Evolutionary conservation across 2,888 invertebrate genomes (phyloP), one percentile per base, ranked within the genome.

Genomic region (Malthinus seriepunctatus): DNA sequence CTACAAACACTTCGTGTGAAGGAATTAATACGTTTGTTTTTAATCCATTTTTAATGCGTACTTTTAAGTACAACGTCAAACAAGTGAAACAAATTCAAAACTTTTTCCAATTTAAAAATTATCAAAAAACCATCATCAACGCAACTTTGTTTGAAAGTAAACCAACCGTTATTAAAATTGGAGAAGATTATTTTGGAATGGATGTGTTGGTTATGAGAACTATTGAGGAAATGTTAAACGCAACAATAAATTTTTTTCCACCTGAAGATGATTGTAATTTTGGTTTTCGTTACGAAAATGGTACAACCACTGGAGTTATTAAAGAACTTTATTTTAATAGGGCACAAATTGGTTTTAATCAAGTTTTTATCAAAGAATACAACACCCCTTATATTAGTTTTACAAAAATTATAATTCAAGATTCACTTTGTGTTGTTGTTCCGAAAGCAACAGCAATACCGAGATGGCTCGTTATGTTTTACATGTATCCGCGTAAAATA

Each of bases 331-430:
- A 77, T 33, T 72, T 73, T 3, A 63, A 67, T 8, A 73, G 77
- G 60, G 67, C 72, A 11, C 80, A 81, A 57, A 70, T 79, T 0
- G 72, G 74, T 2, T 68, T 79, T 51, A 72, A 78, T 1, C 77
- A 78, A 0, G 75, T 77, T 58, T 81, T 81, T 55, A 67, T 80
- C 2, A 81, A 80, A 63, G 77, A 78, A 49, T 81, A 81, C 56
- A 70, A 75, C 0, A 71, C 78, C 1, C 60, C 66, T 1, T 73
- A 74, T 2, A 61, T 80, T 0, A 75, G 74, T 51, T 80, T 80
- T 56, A 75, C 76, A 2, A 71, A 71, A 4, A 67, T 77, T 1
- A 72, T 79, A 5, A 76, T 76, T 62, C 74, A 71, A 61, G 80
- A 81, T 39, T 68, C 75, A 12, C 67, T 81, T 6, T 81, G 80